phyloP scores from a whole-genome alignment of 2,113 vertebrate genomes.

The Mesembrinibis cayennensis region DNA sequence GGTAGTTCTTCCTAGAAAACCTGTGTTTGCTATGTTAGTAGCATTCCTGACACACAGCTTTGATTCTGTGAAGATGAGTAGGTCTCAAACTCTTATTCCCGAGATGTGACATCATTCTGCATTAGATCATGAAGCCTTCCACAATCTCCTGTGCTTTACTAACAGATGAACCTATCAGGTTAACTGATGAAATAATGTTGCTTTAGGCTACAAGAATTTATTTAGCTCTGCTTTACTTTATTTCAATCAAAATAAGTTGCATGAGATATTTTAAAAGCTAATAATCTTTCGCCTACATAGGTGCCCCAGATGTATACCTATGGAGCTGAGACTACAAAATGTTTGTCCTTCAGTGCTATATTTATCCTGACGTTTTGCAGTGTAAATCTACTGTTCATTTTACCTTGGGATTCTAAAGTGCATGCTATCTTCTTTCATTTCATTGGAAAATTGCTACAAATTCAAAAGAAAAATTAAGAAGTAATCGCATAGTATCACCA shows the following conservation, averaged over 20 bases:
- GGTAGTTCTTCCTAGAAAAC: neutral
- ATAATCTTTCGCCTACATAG: neutral
- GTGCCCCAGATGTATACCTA: neutral
- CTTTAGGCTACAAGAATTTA: neutral
- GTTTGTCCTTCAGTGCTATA: neutral
- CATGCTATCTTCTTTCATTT: neutral
- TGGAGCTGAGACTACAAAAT: neutral
- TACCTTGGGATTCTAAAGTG: neutral
- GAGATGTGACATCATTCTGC: neutral
- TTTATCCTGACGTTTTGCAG: neutral
- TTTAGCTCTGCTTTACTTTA: neutral
- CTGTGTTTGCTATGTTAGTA: neutral
- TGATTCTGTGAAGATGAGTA: neutral
- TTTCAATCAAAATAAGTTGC: neutral
- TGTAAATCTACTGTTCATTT: neutral
- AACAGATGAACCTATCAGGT: neutral
- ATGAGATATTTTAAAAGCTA: neutral
- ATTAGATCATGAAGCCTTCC: neutral
- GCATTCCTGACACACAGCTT: neutral
- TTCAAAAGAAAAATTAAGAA: neutral
- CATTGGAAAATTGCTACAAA: neutral
- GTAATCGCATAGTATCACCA: rapidly evolving
- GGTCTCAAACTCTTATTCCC: neutral
- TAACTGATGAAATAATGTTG: neutral
- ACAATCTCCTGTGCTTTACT: neutral